A percentile compares a stretch with the other conserved stretches of the same genome.
These are phyloP conservation scores for Harpalus rubripes DNA, from an alignment of 2,888 invertebrate genomes.

Conservation along the genomic window DNA sequence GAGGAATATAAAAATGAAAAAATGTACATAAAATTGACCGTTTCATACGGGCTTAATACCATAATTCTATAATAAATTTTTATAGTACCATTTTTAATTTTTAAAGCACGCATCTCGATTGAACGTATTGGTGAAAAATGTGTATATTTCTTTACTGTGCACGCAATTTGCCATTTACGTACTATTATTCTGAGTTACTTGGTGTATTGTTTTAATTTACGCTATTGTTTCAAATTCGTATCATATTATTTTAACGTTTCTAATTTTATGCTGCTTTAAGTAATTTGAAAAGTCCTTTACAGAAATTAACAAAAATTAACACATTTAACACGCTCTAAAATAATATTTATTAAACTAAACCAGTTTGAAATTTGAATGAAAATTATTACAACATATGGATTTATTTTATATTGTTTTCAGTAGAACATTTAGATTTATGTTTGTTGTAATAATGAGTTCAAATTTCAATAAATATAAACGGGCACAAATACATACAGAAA, in stretches of 20 bases:
- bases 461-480: conserved; percentile 19
- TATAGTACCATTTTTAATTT: too few relatives aligned
- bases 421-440: background rate
- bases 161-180: background rate
- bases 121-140: too few relatives aligned
- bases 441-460: conserved; percentile 21
- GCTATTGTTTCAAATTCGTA: background rate
- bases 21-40: too few relatives aligned
- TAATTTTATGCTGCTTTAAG: background rate
- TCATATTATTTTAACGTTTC: background rate
- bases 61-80: too few relatives aligned
- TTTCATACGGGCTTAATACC: too few relatives aligned
- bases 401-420: background rate
- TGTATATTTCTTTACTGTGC: too few relatives aligned
- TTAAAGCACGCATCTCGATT: too few relatives aligned
- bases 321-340: conserved; percentile 33
- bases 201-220: background rate
- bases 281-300: conserved; percentile 16
- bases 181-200: background rate
- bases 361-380: conserved; percentile 23
- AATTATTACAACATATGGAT: conserved; percentile 9
- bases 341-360: conserved; percentile 18
- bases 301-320: background rate
- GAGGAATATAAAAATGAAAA: too few relatives aligned
- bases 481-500: conserved; percentile 45